A percentile compares a stretch with the other conserved stretches of the same genome.
These are phyloP conservation scores for Calidris pugnax DNA, from an alignment of 2,113 vertebrate genomes.

Conservation along the genomic window DNA sequence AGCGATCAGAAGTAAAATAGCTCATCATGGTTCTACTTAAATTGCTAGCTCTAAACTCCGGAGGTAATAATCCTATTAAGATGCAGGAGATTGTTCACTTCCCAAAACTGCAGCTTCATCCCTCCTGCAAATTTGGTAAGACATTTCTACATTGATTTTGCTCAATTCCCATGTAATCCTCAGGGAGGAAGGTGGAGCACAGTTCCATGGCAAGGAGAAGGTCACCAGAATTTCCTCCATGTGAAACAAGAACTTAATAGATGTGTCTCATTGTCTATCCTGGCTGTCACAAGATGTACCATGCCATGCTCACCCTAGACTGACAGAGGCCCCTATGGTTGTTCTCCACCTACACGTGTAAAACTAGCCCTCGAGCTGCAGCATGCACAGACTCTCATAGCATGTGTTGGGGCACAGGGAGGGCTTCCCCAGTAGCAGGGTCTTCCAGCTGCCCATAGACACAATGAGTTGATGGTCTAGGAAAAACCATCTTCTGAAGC, in stretches of 20 bases:
- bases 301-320: background rate
- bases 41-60: background rate
- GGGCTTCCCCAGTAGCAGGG: background rate
- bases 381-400: background rate
- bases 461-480: background rate
- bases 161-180: background rate
- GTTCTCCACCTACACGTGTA: background rate
- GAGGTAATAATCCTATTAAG: background rate
- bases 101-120: background rate
- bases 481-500: background rate
- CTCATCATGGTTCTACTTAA: background rate
- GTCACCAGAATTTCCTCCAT: background rate
- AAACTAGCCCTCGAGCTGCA: background rate
- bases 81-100: background rate
- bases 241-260: background rate
- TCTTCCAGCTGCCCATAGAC: background rate
- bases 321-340: rapidly evolving
- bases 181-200: background rate
- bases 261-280: background rate
- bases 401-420: rapidly evolving
- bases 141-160: background rate
- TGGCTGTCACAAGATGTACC: background rate
- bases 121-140: background rate
- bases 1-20: background rate
- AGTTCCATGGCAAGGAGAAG: background rate